Percentiles rank a stretch among this genome's conserved stretches.
Evolutionary conservation across 2,797 vertebrate genomes (phyloP).

Genomic region (Sebastes hopkinsi): DNA sequence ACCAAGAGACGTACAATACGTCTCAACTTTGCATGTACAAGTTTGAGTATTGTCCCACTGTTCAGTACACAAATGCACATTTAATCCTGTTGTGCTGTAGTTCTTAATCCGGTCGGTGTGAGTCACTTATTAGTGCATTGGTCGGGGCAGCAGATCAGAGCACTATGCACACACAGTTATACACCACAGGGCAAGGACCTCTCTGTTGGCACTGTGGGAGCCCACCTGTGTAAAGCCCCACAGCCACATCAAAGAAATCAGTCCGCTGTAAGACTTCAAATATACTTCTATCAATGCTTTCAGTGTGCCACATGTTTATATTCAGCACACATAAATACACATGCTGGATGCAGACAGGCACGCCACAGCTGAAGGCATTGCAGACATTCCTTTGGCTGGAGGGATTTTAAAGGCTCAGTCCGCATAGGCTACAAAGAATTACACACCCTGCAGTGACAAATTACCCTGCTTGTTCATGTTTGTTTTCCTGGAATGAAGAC

Average conservation of each 20-base stretch:
- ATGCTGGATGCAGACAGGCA: conserved; percentile 33
- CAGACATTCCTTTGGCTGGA: conserved; percentile 50
- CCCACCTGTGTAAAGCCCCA: conserved; percentile 58
- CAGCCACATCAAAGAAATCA: conserved; percentile 49
- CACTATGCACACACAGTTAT: not conserved
- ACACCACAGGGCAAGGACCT: conserved; percentile 17
- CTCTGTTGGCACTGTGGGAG: conserved; percentile 16
- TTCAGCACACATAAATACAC: conserved; percentile 16
- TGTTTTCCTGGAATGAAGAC: not conserved
- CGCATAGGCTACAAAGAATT: not conserved
- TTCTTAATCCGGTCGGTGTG: not conserved
- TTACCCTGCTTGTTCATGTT: conserved; percentile 15
- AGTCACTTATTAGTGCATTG: conserved; percentile 10
- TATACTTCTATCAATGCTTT: conserved; percentile 47
- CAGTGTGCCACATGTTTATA: conserved; percentile 52
- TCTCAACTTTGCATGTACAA: not conserved
- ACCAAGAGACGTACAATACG: not conserved
- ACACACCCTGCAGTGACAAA: conserved; percentile 15
- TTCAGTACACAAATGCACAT: not conserved
- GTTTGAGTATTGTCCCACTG: not conserved
- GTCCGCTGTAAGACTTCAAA: conserved; percentile 32
- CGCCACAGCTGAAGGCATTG: conserved; percentile 40
- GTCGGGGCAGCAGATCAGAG: conserved; percentile 30
- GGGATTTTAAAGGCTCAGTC: conserved; percentile 30
- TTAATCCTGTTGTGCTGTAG: not conserved